Percentiles rank a stretch among this genome's conserved stretches.
phyloP scores from a whole-genome alignment of 1,140 invertebrate genomes.

The Euura saliciscinereae region DNA sequence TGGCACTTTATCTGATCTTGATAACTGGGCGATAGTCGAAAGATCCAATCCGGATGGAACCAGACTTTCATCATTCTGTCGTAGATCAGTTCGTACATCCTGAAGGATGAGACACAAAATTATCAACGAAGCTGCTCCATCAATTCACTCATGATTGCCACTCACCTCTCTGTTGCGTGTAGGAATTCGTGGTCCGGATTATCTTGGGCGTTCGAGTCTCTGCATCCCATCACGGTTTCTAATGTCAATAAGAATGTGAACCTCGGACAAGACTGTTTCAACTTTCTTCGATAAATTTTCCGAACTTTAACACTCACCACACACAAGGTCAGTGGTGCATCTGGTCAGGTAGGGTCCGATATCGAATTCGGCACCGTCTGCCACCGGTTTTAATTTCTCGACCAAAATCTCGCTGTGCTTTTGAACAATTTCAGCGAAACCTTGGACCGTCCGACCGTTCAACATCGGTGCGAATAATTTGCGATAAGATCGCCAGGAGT shows the following conservation, averaged over 20 bases:
- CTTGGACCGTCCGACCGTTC: conserved; percentile 41
- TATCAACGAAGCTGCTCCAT: no score
- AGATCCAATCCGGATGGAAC: conserved; percentile 63
- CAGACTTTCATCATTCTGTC: conserved; percentile 66
- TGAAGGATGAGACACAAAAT: conserved; percentile 32
- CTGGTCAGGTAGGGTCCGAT: conserved; percentile 37
- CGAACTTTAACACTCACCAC: no score
- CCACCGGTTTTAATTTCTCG: conserved; percentile 26
- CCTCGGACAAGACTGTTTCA: no score
- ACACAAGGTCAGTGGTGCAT: conserved; percentile 45
- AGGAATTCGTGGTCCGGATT: no score
- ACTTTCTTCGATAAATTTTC: no score
- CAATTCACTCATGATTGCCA: no score
- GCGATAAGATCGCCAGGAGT: conserved; percentile 44
- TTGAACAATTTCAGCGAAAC: conserved; percentile 42
- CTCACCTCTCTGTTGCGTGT: no score
- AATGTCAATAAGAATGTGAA: no score
- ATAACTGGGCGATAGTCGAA: conserved; percentile 55
- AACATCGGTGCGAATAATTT: conserved; percentile 51
- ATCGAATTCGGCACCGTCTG: conserved; percentile 34
- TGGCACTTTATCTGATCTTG: conserved; percentile 53
- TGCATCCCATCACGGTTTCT: no score
- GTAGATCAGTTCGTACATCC: conserved; percentile 54
- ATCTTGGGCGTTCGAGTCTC: no score
- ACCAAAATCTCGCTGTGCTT: conserved; percentile 32